Evolutionary conservation across 1,140 invertebrate genomes (phyloP), one percentile per base, ranked within the genome.

Genomic region (Brachystomella parvula): DNA sequence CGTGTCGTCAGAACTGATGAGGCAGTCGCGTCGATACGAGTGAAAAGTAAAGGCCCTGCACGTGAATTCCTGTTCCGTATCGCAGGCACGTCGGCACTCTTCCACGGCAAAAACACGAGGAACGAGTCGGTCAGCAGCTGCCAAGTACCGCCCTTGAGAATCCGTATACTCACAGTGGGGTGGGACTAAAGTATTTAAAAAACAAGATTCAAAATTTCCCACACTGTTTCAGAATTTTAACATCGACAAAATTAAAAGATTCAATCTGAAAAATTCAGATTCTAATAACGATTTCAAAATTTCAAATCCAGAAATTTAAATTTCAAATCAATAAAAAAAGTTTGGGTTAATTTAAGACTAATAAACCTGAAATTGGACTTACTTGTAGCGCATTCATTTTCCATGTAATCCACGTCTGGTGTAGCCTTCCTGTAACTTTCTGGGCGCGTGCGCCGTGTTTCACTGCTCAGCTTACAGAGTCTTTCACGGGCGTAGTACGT

Each of bases 381-480:
- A 80, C 80, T 77, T 71, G 76, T 75, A 53, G 79, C 78, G 68
- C 81, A 82, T 72, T 81, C 78, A 73, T 82, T 82, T 73, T 82
- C 81, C 71, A 82, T 74, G 69, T 82, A 82, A 71, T 82, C 80
- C 3, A 80, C 74, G 60, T 81, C 77, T 32, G 76, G 70, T 3
- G 74, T 71, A 26, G 76, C 71, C 59, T 74, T 67, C 32, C 75
- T 67, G 69, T 80, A 81, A n/a, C 75, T 74, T 53, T 76, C 74
- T 26, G 80, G 78, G 31, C 75, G 70, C 0, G 80, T 77, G 61
- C 81, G 65, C 65, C 80, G 68, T 3, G 79, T 80, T 59, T 82
- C 80, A 19, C 76, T 71, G 70, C 77, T 80, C 26, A 82, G 39
- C 58, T 75, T 75, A 65, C 81, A 82, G 2, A 79, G 73, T 35